Evolutionary conservation across 2,113 vertebrate genomes (phyloP).

Genomic region (Rhinoderma darwinii): DNA sequence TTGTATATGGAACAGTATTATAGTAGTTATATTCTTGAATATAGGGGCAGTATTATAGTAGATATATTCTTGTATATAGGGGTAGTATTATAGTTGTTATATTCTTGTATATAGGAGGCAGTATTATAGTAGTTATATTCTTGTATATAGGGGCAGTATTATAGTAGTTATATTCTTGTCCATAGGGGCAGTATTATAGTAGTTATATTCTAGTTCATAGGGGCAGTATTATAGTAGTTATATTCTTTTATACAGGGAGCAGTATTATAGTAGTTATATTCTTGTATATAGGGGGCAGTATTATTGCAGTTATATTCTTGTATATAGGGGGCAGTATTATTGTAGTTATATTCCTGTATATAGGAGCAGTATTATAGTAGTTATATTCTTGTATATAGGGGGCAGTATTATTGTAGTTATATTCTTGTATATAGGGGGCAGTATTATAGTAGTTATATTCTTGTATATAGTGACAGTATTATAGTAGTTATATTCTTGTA

Average conservation of each 20-base stretch:
- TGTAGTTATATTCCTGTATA: neutral
- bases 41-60: conserved; percentile 3
- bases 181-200: conserved; percentile 7
- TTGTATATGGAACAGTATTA: neutral
- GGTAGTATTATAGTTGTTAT: neutral
- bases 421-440: neutral
- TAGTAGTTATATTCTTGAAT: neutral
- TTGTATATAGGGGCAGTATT: neutral
- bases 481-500: neutral
- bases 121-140: neutral
- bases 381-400: neutral
- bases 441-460: conserved; percentile 4
- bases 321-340: neutral
- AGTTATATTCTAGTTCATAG: neutral
- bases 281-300: neutral
- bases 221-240: neutral
- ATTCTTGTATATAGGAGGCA: neutral
- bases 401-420: conserved; percentile 3
- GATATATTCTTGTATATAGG: neutral
- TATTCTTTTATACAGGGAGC: neutral
- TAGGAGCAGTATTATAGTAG: neutral
- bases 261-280: conserved; percentile 18
- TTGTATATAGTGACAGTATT: neutral
- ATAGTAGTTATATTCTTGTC: conserved; percentile 11
- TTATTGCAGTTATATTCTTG: conserved; percentile 9